These are phyloP conservation scores for Epinotia brunnichana DNA, from an alignment of 2,888 invertebrate genomes.

Conservation along the genomic window DNA sequence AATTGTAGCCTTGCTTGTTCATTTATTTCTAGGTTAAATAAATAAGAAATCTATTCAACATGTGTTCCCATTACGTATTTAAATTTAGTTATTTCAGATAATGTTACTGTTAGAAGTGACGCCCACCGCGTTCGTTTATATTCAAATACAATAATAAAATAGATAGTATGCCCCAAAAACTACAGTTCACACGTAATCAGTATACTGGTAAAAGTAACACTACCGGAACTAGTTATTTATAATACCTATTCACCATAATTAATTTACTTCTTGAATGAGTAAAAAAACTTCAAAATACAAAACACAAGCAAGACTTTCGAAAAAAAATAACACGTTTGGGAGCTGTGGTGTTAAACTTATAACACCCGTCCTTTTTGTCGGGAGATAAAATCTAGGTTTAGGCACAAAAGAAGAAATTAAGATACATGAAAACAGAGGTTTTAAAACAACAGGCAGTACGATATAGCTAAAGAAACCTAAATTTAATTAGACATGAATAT, in stretches of 20 bases:
- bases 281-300: background rate
- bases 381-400: too few species aligned
- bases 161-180: constrained; percentile 29
- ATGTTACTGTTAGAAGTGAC: constrained; percentile 30
- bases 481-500: background rate
- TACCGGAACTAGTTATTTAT: constrained; percentile 12
- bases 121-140: constrained; percentile 34
- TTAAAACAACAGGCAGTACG: too few species aligned
- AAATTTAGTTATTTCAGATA: constrained; percentile 31
- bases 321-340: too few species aligned
- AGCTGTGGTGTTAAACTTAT: too few species aligned
- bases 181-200: constrained; percentile 35
- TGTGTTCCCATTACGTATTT: constrained; percentile 19
- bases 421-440: too few species aligned
- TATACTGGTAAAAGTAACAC: constrained; percentile 14
- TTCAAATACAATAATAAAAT: constrained; percentile 41
- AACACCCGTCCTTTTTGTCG: too few species aligned
- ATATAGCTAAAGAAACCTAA: background rate
- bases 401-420: too few species aligned
- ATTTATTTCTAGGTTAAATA: background rate
- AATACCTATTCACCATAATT: background rate
- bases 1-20: background rate
- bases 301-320: too few species aligned
- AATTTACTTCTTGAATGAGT: background rate
- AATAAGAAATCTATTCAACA: background rate